A percentile compares a stretch with the other conserved stretches of the same genome.
phyloP scores from a whole-genome alignment of 2,888 invertebrate genomes.

The Limenitis camilla region DNA sequence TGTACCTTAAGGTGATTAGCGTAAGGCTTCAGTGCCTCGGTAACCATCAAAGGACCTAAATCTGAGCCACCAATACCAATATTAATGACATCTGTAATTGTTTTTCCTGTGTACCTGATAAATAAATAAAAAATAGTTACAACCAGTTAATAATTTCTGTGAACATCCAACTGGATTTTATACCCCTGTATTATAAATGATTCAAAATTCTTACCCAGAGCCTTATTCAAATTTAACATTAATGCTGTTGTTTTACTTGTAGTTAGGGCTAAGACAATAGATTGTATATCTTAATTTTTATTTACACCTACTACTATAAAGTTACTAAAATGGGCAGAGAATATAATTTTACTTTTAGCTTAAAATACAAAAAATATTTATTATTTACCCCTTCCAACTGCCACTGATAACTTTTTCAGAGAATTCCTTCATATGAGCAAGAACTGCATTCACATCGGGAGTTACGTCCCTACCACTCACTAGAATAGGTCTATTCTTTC shows the following conservation, averaged over 20 bases:
- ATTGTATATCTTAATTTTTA: too few species aligned
- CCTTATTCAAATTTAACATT: too few species aligned
- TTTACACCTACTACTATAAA: too few species aligned
- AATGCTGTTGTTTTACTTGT: too few species aligned
- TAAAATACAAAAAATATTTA: too few species aligned
- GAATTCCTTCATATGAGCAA: slow-evolving; percentile 96
- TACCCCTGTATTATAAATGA: too few species aligned
- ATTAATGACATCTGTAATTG: slow-evolving; percentile 97
- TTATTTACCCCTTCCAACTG: slow-evolving; percentile 78
- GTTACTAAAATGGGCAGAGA: too few species aligned
- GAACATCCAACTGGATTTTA: too few species aligned
- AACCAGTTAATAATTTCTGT: too few species aligned
- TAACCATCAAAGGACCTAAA: slow-evolving; percentile 98
- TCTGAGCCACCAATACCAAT: slow-evolving; percentile 99
- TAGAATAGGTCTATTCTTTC: slow-evolving; percentile 83
- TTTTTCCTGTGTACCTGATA: slow-evolving; percentile 87
- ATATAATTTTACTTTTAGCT: too few species aligned
- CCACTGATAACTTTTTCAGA: slow-evolving; percentile 83
- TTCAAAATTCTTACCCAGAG: too few species aligned
- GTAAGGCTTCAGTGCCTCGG: slow-evolving; percentile 96
- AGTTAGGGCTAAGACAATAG: too few species aligned
- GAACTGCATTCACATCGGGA: slow-evolving; percentile 92
- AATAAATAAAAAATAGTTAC: slow-evolving; percentile 18
- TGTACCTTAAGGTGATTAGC: slow-evolving; percentile 83
- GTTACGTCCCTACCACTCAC: slow-evolving; percentile 86